Evolutionary conservation across 1,140 invertebrate genomes (phyloP), one percentile per base, ranked within the genome.

Genomic region (Bradynema listronoti): DNA sequence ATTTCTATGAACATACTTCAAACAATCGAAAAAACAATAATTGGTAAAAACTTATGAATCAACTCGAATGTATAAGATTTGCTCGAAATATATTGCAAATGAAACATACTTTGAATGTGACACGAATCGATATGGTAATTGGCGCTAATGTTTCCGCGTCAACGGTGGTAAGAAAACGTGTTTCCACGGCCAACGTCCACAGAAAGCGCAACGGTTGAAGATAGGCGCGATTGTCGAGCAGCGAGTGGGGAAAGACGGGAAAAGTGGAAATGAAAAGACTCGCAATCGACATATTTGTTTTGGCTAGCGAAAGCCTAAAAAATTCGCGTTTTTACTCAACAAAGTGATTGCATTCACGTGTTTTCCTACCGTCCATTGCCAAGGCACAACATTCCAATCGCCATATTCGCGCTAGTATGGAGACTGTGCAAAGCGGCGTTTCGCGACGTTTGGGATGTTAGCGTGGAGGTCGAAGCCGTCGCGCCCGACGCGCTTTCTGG

Each of bases 281-380:
- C 7, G 66, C 66, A 22, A 69, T 57, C 24, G 64, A 46, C 24
- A 68, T 66, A 29, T 65, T 70, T 24, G 60, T 58, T 27, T 32
- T 22, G 16, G 51, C 30, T n/a, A 66, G 32, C 19, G 54, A 54
- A 51, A 45, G 50, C 9, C 62, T 64, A 4, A 11, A 67, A 66
- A 39, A 11, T 2, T n/a, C n/a, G n/a, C 9, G 16, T 42, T 11
- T 24, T 9, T 16, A 49, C 9, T 49, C n/a, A 49, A 49, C n/a
- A n/a, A n/a, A n/a, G n/a, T n/a, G n/a, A n/a, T n/a, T n/a, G n/a
- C n/a, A n/a, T n/a, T n/a, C n/a, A n/a, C n/a, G n/a, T n/a, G n/a
- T n/a, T n/a, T n/a, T n/a, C n/a, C 14, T 58, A 71, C 39, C 67
- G 68, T 47, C 65, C 68, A 42, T 72, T 43, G 2, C 67, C 67